Evolutionary conservation across 2,113 vertebrate genomes (phyloP), one percentile per base, ranked within the genome.

Genomic region (Galemys pyrenaicus): DNA sequence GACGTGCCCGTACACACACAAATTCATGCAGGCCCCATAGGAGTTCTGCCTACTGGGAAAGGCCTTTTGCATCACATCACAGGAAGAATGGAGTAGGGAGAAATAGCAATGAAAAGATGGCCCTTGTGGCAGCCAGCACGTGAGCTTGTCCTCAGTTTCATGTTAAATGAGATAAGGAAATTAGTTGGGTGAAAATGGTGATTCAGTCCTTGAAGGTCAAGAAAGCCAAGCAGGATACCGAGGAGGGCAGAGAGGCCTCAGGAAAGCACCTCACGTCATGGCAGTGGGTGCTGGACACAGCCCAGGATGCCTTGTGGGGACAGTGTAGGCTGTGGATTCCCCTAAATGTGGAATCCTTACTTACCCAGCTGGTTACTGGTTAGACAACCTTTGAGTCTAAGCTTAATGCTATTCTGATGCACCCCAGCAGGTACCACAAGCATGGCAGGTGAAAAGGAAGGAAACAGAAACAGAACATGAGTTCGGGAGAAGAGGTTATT

Each of bases 101-200:
- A 91, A 24, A 86, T 9, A 93, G 11, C 1, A 26, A 93, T 73
- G 68, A 94, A 95, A 94, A 95, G 71, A 87, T 91, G 67, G 90
- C 64, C 97, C 89, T 96, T 92, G 49, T 73, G 82, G 51, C 54
- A 87, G 89, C 75, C 97, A n/a, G 32, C 64, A 89, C 78, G 80
- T 62, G 88, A 8, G 95, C 64, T n/a, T 77, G 84, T 97, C 96
- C 68, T 93, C 93, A 84, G 30, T 74, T 93, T 88, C 81, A 90
- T 62, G 86, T 80, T 78, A 87, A 94, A 51, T 84, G 64, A 39
- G 22, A 94, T 97, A 80, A 94, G 94, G 90, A 94, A 97, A 94
- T 96, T 94, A 97, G 94, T 92, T 93, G 95, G 83, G 56, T 78
- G 51, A 91, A 88, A 56, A 41, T 81, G 68, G 92, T 82, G 62